phyloP scores from a whole-genome alignment of 2,888 invertebrate species.

The Chrysodeixis includens region DNA sequence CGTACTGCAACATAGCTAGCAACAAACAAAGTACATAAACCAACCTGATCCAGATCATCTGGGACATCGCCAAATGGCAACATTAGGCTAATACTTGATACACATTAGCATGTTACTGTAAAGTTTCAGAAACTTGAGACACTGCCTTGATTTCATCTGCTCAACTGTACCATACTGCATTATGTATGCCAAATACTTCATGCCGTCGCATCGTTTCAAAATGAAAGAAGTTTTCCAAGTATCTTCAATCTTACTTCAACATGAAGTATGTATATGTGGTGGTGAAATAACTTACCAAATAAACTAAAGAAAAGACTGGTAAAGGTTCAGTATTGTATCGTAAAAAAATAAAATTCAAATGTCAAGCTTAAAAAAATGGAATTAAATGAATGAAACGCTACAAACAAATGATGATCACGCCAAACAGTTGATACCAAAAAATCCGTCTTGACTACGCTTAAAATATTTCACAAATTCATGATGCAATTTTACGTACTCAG shows the following conservation, averaged over 20 bases:
- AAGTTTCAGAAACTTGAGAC: constrained; percentile 32
- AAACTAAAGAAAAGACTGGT: too few relatives aligned
- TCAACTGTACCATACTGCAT: constrained; percentile 18
- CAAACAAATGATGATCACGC: too few relatives aligned
- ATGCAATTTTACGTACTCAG: constrained; percentile 29
- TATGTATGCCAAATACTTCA: constrained; percentile 7
- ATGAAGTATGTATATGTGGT: background rate
- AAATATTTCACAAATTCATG: constrained; percentile 15
- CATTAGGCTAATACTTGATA: constrained; percentile 77
- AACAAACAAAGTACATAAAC: constrained; percentile 59
- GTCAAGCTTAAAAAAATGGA: too few relatives aligned
- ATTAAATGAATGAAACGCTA: too few relatives aligned
- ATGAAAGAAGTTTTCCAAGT: background rate
- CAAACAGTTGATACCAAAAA: too few relatives aligned
- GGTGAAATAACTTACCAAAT: background rate
- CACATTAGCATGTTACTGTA: constrained; percentile 46
- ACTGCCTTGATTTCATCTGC: constrained; percentile 31
- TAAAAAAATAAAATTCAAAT: too few relatives aligned
- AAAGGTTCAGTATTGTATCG: too few relatives aligned
- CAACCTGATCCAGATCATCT: constrained; percentile 68
- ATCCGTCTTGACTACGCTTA: constrained; percentile 7
- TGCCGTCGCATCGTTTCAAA: background rate
- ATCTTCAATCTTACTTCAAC: background rate
- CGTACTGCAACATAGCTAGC: constrained; percentile 41
- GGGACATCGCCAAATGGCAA: constrained; percentile 72